Evolutionary conservation across 2,113 vertebrate genomes (phyloP), one percentile per base, ranked within the genome.

Genomic region (Phainopepla nitens): DNA sequence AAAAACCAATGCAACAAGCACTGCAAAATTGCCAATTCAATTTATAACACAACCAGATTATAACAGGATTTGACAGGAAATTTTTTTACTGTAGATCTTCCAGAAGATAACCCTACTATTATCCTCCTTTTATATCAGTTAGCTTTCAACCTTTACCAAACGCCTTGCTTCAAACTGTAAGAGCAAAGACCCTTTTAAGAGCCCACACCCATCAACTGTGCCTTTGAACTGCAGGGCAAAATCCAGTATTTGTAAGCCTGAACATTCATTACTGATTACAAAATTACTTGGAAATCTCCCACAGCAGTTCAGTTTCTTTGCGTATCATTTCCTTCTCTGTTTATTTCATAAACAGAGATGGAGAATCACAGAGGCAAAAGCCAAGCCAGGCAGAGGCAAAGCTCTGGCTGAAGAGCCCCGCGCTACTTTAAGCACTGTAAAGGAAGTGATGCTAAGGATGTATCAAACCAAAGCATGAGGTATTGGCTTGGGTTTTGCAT

Each of bases 201-300:
- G 39, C 24, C 60, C 27, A n/a, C 13, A 35, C 4, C 36, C 41
- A 45, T 9, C 8, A 49, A 45, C 20, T 10, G 13, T 45, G 60
- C 45, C 64, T 84, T 75, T 84, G 91, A 81, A 75, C 89, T 6
- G 13, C 0, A 64, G 93, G 94, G 68, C 94, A 95, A 94, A 95
- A 93, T 91, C 53, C 90, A 69, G 2, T 18, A 54, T 62, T 49
- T 80, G 28, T 44, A 41, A 35, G 25, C 16, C 42, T 36, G 45
- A 69, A 61, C 64, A 13, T 51, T 75, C 54, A 66, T 35, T 83
- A 86, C 86, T 73, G 68, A 90, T 94, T 88, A 92, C 82, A 88
- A 54, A 90, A 77, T 19, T 31, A 54, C 83, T 7, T n/a, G 28
- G 72, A 82, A 75, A 49, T 36, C 45, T 78, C n/a, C 10, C 18